These are phyloP conservation scores for Pitangus sulphuratus DNA, from an alignment of 2,797 vertebrate genomes.

Conservation along the genomic window DNA sequence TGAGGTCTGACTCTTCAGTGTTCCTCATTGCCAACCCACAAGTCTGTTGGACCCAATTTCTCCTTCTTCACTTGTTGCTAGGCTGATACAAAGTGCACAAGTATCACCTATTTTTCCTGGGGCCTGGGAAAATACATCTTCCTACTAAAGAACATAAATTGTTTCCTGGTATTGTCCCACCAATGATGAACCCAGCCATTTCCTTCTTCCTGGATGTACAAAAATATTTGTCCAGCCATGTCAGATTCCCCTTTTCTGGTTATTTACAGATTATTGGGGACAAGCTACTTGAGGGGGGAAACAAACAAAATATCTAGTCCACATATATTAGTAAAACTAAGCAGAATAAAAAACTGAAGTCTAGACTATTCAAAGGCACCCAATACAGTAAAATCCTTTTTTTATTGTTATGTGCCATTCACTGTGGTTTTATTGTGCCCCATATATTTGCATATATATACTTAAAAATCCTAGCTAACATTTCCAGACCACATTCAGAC, in stretches of 20 bases:
- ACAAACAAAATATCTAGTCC: neutral
- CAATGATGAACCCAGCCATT: neutral
- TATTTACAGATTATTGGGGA: neutral
- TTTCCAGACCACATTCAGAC: neutral
- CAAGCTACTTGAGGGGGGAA: fast-evolving
- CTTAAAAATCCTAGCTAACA: neutral
- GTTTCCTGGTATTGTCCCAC: slow-evolving; percentile 42
- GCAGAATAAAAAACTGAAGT: neutral
- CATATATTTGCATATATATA: neutral
- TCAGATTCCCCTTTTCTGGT: neutral
- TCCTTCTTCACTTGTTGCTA: neutral
- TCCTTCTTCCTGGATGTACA: slow-evolving; percentile 39
- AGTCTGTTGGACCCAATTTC: neutral
- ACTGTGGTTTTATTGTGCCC: neutral
- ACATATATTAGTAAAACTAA: neutral
- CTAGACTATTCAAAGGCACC: neutral
- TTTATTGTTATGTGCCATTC: neutral
- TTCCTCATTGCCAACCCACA: neutral
- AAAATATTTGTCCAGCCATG: neutral
- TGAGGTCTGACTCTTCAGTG: neutral
- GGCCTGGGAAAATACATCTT: neutral
- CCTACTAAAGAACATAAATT: slow-evolving; percentile 1
- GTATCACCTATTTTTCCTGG: neutral
- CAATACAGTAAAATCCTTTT: neutral
- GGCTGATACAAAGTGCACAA: neutral